A percentile compares a stretch with the other conserved stretches of the same genome.
Conservation (phyloP, 2,888 invertebrate genomes). For the Pseudococcus jackbeardsleyi region DNA sequence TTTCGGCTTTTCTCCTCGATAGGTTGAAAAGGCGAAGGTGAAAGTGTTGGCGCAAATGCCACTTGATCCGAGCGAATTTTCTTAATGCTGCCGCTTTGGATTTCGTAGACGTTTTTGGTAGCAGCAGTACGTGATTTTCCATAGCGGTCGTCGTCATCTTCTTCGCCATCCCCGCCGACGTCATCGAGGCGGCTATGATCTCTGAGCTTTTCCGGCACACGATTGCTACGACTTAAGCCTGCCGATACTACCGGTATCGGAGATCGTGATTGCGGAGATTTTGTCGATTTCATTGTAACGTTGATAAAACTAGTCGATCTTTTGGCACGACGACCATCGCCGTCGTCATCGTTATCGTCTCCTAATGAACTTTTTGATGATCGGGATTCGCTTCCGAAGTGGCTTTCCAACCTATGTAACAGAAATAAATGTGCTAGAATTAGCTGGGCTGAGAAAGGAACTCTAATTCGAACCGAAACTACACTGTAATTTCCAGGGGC, state of each 20-base stretch:
- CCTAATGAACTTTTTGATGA: constrained; percentile 69
- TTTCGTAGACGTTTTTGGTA: constrained; percentile 51
- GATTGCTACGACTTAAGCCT: neutral
- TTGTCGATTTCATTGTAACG: constrained; percentile 80
- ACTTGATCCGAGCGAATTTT: constrained; percentile 8
- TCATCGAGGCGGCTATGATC: neutral
- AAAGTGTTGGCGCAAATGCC: constrained; percentile 56
- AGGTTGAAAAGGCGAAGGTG: constrained; percentile 64
- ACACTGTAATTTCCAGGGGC: too few relatives aligned
- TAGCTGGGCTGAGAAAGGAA: neutral
- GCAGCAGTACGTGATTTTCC: neutral
- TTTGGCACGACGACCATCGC: constrained; percentile 70
- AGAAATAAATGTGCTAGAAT: neutral
- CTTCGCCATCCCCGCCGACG: neutral
- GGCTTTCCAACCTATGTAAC: constrained; percentile 81
- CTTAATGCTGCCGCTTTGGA: constrained; percentile 51
- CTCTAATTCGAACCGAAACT: too few relatives aligned
- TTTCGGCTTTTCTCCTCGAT: constrained; percentile 68
- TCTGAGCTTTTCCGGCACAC: neutral
- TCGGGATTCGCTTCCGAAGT: constrained; percentile 86
- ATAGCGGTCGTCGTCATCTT: neutral
- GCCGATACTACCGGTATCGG: constrained; percentile 65
- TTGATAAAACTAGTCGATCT: constrained; percentile 79
- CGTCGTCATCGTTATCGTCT: constrained; percentile 73
- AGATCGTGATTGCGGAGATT: constrained; percentile 70